phyloP scores from a whole-genome alignment of 1,140 invertebrate species.

The Nymphalis io region DNA sequence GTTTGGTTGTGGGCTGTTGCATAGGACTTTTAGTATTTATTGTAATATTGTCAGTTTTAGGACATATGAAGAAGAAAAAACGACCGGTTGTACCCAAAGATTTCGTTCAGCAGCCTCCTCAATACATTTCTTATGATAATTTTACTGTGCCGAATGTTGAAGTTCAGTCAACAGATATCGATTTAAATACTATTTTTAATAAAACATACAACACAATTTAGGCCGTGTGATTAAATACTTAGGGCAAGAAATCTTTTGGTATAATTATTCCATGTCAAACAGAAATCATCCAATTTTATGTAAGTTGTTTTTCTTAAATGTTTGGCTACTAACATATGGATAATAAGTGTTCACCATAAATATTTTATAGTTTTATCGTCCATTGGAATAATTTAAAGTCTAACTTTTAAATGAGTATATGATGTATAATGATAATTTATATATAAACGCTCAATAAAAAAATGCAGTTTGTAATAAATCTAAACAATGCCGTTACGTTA shows the following conservation, averaged over 20 bases:
- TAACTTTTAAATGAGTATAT: neutral
- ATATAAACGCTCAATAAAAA: neutral
- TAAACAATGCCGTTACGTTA: too few species aligned
- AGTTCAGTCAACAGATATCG: constrained; percentile 68
- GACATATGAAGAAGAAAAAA: constrained; percentile 92
- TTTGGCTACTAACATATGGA: neutral
- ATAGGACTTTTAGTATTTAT: constrained; percentile 93
- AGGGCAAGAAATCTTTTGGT: neutral
- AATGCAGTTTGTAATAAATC: too few species aligned
- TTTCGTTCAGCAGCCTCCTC: constrained; percentile 82
- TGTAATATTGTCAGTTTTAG: constrained; percentile 89
- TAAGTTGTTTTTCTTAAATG: neutral
- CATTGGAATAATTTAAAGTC: constrained; percentile 1
- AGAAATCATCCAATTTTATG: neutral
- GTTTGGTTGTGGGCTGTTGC: constrained; percentile 91
- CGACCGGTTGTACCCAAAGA: constrained; percentile 87
- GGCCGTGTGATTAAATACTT: constrained; percentile 35
- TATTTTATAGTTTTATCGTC: constrained; percentile 6
- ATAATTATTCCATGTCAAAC: neutral
- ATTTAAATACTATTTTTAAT: constrained; percentile 70
- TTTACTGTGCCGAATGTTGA: constrained; percentile 75
- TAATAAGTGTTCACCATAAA: neutral
- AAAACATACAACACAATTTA: constrained; percentile 58
- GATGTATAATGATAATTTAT: neutral
- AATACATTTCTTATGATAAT: constrained; percentile 80